Conservation (phyloP, 2,113 vertebrate genomes). For the Probosciger aterrimus region DNA sequence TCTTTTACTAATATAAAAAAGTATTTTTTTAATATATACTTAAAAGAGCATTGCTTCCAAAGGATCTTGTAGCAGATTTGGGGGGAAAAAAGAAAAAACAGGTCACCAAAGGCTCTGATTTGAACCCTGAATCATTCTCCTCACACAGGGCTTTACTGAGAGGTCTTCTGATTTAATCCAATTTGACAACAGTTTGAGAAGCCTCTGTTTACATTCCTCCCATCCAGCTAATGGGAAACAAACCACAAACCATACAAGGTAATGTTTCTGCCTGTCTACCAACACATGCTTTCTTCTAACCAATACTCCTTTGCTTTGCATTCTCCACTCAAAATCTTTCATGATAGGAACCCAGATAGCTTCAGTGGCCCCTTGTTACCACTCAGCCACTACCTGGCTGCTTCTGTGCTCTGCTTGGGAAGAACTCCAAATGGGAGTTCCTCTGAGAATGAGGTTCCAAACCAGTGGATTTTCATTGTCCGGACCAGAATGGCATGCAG, state of each 20-base stretch:
- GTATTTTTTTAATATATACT: neutral
- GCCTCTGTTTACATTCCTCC: constrained; percentile 44
- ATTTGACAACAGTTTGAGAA: neutral
- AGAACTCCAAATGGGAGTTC: neutral
- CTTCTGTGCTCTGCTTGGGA: neutral
- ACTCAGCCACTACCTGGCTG: neutral
- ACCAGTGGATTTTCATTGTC: neutral
- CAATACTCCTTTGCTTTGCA: neutral
- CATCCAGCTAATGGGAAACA: constrained; percentile 30
- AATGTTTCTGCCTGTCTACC: neutral
- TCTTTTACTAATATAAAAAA: neutral
- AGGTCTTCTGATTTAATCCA: constrained; percentile 14
- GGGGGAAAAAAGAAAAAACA: neutral
- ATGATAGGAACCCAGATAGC: neutral
- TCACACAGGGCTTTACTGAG: neutral
- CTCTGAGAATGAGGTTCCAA: fast-evolving
- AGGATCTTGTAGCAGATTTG: neutral
- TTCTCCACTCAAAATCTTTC: neutral
- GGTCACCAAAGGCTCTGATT: neutral
- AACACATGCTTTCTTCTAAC: neutral
- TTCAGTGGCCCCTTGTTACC: neutral
- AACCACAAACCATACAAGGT: constrained; percentile 33
- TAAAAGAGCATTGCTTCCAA: neutral
- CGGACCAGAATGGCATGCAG: neutral
- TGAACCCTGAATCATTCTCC: neutral